phyloP scores from a whole-genome alignment of 35 echinoderm and acorn worm genomes.

The Holothuria glaberrima region DNA sequence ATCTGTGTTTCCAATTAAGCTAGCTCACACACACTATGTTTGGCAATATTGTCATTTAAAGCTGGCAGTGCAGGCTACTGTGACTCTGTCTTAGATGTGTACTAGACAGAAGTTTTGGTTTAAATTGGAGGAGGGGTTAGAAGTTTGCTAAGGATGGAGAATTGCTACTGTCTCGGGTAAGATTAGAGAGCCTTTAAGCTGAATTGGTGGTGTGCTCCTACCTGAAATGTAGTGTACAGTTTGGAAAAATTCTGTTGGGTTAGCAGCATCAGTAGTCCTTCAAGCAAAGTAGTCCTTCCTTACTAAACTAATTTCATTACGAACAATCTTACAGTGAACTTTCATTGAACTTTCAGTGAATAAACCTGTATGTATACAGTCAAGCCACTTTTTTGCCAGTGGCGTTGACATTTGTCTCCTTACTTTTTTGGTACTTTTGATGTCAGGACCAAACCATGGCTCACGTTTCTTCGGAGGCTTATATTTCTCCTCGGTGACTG shows the following conservation, averaged over 20 bases:
- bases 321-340: not conserved
- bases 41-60: too few relatives aligned
- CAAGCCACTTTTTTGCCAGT: not conserved
- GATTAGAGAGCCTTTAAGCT: not conserved
- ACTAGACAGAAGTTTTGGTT: too few relatives aligned
- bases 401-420: slow-evolving; percentile 6
- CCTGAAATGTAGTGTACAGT: slow-evolving; percentile 4
- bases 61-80: too few relatives aligned
- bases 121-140: too few relatives aligned
- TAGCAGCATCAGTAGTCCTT: slow-evolving; percentile 9
- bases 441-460: slow-evolving; percentile 16
- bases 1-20: too few relatives aligned
- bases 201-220: not conserved
- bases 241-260: slow-evolving; percentile 15
- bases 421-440: slow-evolving; percentile 5
- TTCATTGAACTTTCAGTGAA: slow-evolving; percentile 19
- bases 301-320: not conserved
- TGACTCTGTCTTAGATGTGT: too few relatives aligned
- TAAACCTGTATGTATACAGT: not conserved
- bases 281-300: slow-evolving; percentile 26
- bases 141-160: too few relatives aligned
- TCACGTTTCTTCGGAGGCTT: not conserved
- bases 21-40: too few relatives aligned
- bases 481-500: not conserved
- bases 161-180: too few relatives aligned